These are phyloP conservation scores for Paramacrobiotus metropolitanus DNA, from an alignment of 1,140 invertebrate species.

Conservation along the genomic window DNA sequence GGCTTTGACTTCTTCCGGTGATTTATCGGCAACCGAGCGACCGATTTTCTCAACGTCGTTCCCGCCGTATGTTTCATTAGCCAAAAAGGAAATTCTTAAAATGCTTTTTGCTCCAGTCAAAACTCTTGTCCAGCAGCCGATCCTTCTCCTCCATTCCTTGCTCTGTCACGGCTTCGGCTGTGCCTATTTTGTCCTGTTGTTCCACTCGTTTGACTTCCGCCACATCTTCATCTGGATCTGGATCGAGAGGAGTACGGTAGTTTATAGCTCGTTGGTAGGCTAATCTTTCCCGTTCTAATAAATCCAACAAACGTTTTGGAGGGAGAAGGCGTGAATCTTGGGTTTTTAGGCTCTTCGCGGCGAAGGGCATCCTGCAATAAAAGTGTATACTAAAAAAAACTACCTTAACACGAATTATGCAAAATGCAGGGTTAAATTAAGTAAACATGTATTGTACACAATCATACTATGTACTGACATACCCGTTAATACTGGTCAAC, in stretches of 20 bases:
- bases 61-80: conserved; percentile 93
- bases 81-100: conserved; percentile 97
- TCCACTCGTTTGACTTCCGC: conserved; percentile 74
- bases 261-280: conserved; percentile 80
- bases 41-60: conserved; percentile 94
- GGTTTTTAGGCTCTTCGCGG: conserved; percentile 5
- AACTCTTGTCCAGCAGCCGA: conserved; percentile 51
- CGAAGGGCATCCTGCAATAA: conserved; percentile 13
- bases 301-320: conserved; percentile 82
- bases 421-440: conserved; percentile 20
- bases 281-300: conserved; percentile 95
- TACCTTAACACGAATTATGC: conserved; percentile 9
- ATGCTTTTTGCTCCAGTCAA: conserved; percentile 29
- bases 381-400: conserved; percentile 24
- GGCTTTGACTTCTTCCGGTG: conserved; percentile 83
- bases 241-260: conserved; percentile 71
- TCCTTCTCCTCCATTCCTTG: conserved; percentile 79
- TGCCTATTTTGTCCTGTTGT: conserved; percentile 87
- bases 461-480: too few species aligned
- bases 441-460: too few species aligned
- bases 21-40: conserved; percentile 89
- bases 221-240: conserved; percentile 74
- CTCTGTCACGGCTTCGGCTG: conserved; percentile 63
- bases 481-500: conserved; percentile 95
- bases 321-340: conserved; percentile 88